phyloP scores from a whole-genome alignment of 2,113 vertebrate species.

The Sisor rabdophorus region DNA sequence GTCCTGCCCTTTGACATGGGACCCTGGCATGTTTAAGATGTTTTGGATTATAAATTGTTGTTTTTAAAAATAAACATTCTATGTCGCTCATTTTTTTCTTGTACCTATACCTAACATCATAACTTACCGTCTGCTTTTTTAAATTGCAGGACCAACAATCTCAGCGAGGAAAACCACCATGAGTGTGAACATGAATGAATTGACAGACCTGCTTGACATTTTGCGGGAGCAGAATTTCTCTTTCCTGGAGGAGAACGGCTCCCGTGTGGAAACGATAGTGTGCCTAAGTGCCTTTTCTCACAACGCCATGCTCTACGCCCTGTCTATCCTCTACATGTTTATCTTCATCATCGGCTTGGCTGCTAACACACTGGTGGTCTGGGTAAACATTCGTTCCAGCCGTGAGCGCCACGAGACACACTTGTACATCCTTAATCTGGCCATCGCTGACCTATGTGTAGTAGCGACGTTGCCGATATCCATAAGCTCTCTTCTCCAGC shows the following conservation, averaged over 20 bases:
- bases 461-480: conserved; percentile 85
- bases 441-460: conserved; percentile 82
- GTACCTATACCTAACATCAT: conserved; percentile 4
- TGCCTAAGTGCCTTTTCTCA: conserved; percentile 72
- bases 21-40: conserved; percentile 42
- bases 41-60: conserved; percentile 45
- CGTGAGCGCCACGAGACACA: conserved; percentile 80
- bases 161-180: conserved; percentile 39
- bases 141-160: conserved; percentile 32
- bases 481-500: conserved; percentile 81
- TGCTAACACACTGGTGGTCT: conserved; percentile 82
- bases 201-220: conserved; percentile 69
- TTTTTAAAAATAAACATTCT: conserved; percentile 50
- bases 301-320: conserved; percentile 68
- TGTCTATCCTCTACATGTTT: conserved; percentile 82
- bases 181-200: conserved; percentile 56
- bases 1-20: conserved; percentile 32
- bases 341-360: conserved; percentile 85
- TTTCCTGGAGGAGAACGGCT: conserved; percentile 62
- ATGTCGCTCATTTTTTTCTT: conserved; percentile 32
- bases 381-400: conserved; percentile 81
- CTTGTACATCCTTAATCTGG: conserved; percentile 87
- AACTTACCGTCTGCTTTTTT: conserved; percentile 21
- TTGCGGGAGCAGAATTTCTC: conserved; percentile 78
- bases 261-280: conserved; percentile 69